These are phyloP conservation scores for Gavialis gangeticus DNA, from an alignment of 2,113 vertebrate genomes.

Conservation along the genomic window DNA sequence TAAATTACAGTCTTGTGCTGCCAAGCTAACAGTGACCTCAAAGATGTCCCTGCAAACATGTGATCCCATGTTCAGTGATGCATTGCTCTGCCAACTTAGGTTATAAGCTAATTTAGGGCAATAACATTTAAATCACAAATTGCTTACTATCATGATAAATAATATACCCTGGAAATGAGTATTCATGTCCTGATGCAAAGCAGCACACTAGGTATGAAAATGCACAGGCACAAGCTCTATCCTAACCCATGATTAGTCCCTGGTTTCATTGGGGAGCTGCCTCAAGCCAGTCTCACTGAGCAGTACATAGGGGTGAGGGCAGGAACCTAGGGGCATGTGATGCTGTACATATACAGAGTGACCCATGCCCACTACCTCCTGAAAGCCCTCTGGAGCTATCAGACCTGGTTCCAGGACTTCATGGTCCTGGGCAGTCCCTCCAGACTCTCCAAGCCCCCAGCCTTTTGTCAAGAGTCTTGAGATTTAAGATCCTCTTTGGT, in stretches of 20 bases:
- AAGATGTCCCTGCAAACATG: neutral
- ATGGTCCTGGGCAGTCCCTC: no score
- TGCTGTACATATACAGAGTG: no score
- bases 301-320: no score
- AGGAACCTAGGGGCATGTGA: no score
- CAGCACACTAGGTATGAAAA: conserved; percentile 56
- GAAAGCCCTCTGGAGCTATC: no score
- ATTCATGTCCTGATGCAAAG: conserved; percentile 65
- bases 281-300: neutral
- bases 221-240: neutral
- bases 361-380: no score
- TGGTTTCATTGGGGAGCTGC: neutral
- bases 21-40: neutral
- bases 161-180: conserved; percentile 64
- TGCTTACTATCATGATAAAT: conserved; percentile 68
- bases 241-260: neutral
- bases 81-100: conserved; percentile 49
- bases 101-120: conserved; percentile 71
- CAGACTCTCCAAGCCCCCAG: no score
- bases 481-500: no score
- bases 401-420: no score
- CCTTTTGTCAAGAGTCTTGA: no score
- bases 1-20: neutral
- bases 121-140: conserved; percentile 77
- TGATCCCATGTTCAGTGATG: neutral